These are phyloP conservation scores for Trematocara nigrifrons DNA, from an alignment of 2,113 vertebrate species.

Conservation along the genomic window DNA sequence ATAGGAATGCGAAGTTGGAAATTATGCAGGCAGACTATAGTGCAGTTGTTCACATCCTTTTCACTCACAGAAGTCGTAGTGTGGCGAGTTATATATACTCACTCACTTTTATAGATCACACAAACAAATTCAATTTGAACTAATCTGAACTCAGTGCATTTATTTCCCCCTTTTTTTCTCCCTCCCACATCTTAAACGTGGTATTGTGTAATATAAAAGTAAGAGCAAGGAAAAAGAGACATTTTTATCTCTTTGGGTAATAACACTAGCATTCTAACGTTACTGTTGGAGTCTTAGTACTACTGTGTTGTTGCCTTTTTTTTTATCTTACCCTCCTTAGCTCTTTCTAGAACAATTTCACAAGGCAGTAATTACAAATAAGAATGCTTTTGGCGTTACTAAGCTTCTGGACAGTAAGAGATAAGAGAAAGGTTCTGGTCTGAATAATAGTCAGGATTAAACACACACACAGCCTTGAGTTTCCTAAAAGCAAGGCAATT, in stretches of 20 bases:
- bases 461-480: not conserved
- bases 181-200: not conserved
- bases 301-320: not conserved
- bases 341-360: constrained; percentile 17
- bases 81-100: not conserved
- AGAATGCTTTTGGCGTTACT: constrained; percentile 3
- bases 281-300: not conserved
- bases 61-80: not conserved
- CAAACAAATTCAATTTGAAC: not conserved
- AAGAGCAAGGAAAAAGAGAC: not conserved
- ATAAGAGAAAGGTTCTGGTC: constrained; percentile 18
- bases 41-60: not conserved
- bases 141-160: not conserved
- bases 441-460: constrained; percentile 25
- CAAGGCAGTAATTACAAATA: constrained; percentile 32
- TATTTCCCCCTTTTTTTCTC: not conserved
- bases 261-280: not conserved
- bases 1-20: not conserved
- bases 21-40: not conserved
- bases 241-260: constrained; percentile 6
- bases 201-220: not conserved
- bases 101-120: not conserved
- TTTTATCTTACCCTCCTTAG: not conserved
- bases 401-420: constrained; percentile 30
- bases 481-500: not conserved